Conservation (phyloP, 2,797 vertebrate species). For the Acrossocheilus fasciatus region DNA sequence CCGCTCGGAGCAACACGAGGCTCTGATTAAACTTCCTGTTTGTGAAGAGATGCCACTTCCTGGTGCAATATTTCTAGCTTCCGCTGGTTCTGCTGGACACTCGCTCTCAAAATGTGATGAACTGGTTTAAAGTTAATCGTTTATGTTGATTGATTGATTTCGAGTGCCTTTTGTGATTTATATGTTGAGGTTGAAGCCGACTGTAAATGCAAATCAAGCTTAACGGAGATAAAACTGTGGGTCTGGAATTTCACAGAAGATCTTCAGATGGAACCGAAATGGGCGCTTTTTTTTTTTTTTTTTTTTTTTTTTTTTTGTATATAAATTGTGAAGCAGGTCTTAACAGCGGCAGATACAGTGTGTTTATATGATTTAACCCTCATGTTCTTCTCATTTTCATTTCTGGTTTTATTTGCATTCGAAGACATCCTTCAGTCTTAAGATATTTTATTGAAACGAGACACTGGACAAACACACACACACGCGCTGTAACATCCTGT, state of each 20-base stretch:
- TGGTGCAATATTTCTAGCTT: not conserved
- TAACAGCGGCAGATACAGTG: constrained; percentile 56
- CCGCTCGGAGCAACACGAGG: not conserved
- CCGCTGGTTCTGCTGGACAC: not conserved
- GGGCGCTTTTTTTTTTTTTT: constrained; percentile 20
- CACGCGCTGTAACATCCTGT: constrained; percentile 52
- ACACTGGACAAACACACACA: not conserved
- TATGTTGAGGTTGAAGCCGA: constrained; percentile 59
- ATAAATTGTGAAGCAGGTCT: constrained; percentile 77
- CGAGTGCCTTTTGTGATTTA: constrained; percentile 74
- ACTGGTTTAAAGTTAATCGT: constrained; percentile 43
- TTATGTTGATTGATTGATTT: constrained; percentile 59
- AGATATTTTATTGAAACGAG: not conserved
- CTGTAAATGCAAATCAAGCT: constrained; percentile 69
- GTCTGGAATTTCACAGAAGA: constrained; percentile 78
- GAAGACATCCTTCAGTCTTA: not conserved
- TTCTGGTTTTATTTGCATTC: not conserved
- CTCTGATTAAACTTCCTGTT: constrained; percentile 36
- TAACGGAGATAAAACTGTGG: constrained; percentile 64
- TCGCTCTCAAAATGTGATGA: not conserved
- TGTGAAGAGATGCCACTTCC: constrained; percentile 1
- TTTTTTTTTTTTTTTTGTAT: constrained; percentile 63
- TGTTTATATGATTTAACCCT: not conserved
- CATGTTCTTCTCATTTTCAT: not conserved
- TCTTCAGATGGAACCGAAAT: constrained; percentile 53